phyloP scores from a whole-genome alignment of 2,113 vertebrate species.

The Dendrocopos noguchii region DNA sequence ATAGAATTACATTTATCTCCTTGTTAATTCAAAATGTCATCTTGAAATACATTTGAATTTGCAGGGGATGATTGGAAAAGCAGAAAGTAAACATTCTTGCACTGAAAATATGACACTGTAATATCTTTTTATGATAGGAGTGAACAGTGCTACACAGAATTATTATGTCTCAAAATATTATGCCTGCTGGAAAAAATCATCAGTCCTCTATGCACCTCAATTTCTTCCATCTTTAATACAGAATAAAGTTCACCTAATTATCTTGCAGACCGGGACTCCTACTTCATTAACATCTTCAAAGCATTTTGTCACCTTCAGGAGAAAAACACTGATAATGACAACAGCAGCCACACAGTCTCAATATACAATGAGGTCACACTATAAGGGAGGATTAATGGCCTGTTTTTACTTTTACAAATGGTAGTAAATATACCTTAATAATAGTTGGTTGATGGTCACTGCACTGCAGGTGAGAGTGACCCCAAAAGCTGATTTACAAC shows the following conservation, averaged over 20 bases:
- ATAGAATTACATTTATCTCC: background rate
- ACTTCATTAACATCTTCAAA: constrained; percentile 33
- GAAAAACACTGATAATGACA: background rate
- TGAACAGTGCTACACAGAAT: background rate
- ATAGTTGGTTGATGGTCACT: background rate
- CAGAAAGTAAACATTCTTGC: background rate
- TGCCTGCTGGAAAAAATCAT: background rate
- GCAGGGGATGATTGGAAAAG: background rate
- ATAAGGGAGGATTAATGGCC: background rate
- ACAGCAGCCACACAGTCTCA: background rate
- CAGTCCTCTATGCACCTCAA: background rate
- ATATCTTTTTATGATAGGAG: background rate
- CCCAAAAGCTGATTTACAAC: background rate
- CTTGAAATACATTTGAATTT: background rate
- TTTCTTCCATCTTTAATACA: background rate
- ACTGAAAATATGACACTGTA: background rate
- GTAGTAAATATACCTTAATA: background rate
- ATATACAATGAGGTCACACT: background rate
- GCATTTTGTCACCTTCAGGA: constrained; percentile 26
- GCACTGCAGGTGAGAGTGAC: background rate
- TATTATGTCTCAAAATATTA: background rate
- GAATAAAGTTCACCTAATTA: constrained; percentile 11
- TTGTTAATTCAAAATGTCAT: background rate
- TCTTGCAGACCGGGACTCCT: background rate
- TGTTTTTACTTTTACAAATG: constrained; percentile 4